These are phyloP conservation scores for Andricus quercusramuli DNA, from an alignment of 2,888 invertebrate species.

Conservation along the genomic window DNA sequence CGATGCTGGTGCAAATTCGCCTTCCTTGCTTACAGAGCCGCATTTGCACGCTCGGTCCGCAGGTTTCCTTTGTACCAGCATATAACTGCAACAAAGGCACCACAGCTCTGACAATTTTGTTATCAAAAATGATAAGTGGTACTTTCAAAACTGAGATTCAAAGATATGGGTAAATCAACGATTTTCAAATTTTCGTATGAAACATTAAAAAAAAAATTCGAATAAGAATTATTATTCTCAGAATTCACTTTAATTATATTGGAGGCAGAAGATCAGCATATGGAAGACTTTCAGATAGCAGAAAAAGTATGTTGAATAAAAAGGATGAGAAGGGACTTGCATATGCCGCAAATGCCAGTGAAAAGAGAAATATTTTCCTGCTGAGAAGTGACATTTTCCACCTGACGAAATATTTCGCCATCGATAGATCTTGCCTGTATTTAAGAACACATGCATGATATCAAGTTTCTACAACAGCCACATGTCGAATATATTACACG, in stretches of 20 bases:
- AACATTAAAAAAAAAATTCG: too few species aligned
- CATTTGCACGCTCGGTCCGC: slow-evolving; percentile 44
- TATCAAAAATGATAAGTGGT: not conserved
- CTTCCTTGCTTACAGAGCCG: slow-evolving; percentile 55
- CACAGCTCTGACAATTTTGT: slow-evolving; percentile 36
- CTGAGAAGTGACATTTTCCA: slow-evolving; percentile 27
- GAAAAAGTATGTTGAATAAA: not conserved
- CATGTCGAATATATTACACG: not conserved
- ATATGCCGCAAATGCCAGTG: not conserved
- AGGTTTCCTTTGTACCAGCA: slow-evolving; percentile 47
- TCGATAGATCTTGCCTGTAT: not conserved
- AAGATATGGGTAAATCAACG: not conserved
- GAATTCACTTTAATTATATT: not conserved
- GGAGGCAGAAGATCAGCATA: not conserved
- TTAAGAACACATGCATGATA: slow-evolving; percentile 10
- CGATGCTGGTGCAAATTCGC: slow-evolving; percentile 60
- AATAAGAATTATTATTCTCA: not conserved
- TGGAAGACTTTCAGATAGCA: not conserved
- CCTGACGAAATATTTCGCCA: slow-evolving; percentile 5
- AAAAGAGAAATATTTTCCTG: not conserved
- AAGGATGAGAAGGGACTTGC: not conserved
- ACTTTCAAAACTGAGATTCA: not conserved
- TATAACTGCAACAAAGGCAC: slow-evolving; percentile 41
- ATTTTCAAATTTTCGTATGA: too few species aligned
- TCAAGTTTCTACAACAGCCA: not conserved